Percentiles rank a stretch among this genome's conserved stretches.
phyloP scores from a whole-genome alignment of 1,140 invertebrate genomes.

The Drosophila persimilis region DNA sequence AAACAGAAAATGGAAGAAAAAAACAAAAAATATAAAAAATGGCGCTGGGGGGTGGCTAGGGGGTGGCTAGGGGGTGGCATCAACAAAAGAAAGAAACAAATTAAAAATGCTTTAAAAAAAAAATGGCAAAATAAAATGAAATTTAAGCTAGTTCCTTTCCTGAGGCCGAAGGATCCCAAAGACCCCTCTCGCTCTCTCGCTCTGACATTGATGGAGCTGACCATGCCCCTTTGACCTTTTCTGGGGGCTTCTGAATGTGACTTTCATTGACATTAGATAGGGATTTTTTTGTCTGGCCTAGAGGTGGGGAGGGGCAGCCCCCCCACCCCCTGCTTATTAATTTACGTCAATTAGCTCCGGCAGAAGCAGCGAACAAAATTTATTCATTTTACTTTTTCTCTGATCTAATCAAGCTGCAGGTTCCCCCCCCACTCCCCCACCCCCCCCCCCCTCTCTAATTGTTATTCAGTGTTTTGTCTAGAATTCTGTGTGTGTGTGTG shows the following conservation, averaged over 20 bases:
- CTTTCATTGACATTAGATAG: constrained; percentile 46
- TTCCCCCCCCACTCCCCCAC: constrained; percentile 2
- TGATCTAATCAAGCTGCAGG: constrained; percentile 48
- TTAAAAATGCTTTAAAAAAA: constrained; percentile 61
- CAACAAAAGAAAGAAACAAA: constrained; percentile 59
- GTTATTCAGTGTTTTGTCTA: constrained; percentile 57
- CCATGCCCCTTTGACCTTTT: constrained; percentile 34
- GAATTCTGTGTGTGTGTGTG: constrained; percentile 1
- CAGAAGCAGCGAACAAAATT: constrained; percentile 30
- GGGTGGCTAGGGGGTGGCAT: background rate
- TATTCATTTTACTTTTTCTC: constrained; percentile 47
- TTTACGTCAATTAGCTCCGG: constrained; percentile 48
- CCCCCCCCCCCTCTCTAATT: constrained; percentile 31
- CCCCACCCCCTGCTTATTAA: constrained; percentile 39
- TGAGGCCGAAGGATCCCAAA: background rate
- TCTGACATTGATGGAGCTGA: constrained; percentile 32
- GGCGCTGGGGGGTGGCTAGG: too few relatives aligned
- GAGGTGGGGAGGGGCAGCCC: background rate
- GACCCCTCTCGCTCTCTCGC: constrained; percentile 10
- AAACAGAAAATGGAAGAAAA: constrained; percentile 18
- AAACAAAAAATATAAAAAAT: constrained; percentile 29
- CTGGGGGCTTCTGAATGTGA: constrained; percentile 36
- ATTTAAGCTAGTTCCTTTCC: constrained; percentile 2
- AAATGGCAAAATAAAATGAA: constrained; percentile 55
- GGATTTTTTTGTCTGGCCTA: constrained; percentile 3